Percentiles rank a stretch among this genome's conserved stretches.
Evolutionary conservation across 2,888 invertebrate species (phyloP).

Genomic region (Pyralis farinalis): DNA sequence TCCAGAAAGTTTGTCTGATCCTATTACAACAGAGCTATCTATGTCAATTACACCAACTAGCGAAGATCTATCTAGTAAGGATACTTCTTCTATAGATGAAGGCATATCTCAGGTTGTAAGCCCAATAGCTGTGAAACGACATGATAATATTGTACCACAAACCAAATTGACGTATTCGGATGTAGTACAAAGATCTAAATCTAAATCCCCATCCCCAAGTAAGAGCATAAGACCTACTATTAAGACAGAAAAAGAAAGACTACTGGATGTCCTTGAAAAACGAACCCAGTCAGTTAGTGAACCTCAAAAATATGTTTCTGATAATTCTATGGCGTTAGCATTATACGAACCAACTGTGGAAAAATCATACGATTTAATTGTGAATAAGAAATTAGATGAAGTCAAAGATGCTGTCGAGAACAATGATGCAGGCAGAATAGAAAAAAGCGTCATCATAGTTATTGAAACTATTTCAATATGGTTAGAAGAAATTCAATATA

Average conservation of each 20-base stretch:
- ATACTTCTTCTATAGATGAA: slow-evolving; percentile 68
- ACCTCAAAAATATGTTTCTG: slow-evolving; percentile 38
- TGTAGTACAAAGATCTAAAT: slow-evolving; percentile 71
- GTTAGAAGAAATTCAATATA: slow-evolving; percentile 92
- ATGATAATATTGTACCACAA: slow-evolving; percentile 24
- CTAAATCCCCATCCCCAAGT: slow-evolving; percentile 71
- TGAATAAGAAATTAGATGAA: slow-evolving; percentile 81
- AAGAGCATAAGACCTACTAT: slow-evolving; percentile 40
- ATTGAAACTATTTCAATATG: slow-evolving; percentile 91
- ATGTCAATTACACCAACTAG: slow-evolving; percentile 66
- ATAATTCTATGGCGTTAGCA: slow-evolving; percentile 54
- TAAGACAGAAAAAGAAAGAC: slow-evolving; percentile 55
- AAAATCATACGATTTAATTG: slow-evolving; percentile 70
- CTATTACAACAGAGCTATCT: slow-evolving; percentile 71
- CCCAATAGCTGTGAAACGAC: slow-evolving; percentile 37
- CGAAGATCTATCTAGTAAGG: slow-evolving; percentile 62
- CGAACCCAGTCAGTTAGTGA: slow-evolving; percentile 52
- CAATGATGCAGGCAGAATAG: slow-evolving; percentile 81
- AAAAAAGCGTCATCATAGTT: slow-evolving; percentile 86
- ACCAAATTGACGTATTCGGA: slow-evolving; percentile 68
- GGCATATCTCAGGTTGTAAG: slow-evolving; percentile 67
- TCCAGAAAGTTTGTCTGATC: slow-evolving; percentile 74
- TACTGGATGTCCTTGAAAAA: slow-evolving; percentile 61
- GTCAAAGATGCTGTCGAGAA: slow-evolving; percentile 81
- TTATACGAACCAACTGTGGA: slow-evolving; percentile 64